These are phyloP conservation scores for Scaptodrosophila latifasciaeformis DNA, from an alignment of 2,888 invertebrate species.

Conservation along the genomic window DNA sequence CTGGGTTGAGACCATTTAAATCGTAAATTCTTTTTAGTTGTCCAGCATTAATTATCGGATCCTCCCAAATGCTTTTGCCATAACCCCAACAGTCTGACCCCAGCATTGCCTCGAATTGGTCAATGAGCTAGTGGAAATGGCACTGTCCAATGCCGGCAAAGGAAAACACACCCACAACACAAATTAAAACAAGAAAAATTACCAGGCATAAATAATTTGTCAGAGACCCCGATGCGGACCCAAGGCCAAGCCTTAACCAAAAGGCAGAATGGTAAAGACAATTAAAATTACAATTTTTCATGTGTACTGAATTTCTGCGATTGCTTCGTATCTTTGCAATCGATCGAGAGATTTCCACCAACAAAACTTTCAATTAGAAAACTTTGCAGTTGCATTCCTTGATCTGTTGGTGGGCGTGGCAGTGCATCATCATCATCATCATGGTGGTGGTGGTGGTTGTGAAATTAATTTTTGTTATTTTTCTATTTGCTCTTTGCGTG, in stretches of 20 bases:
- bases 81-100: neutral
- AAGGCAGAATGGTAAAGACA: slow-evolving; percentile 17
- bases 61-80: too few relatives aligned
- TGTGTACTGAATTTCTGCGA: slow-evolving; percentile 11
- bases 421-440: slow-evolving; percentile 49
- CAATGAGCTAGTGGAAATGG: too few relatives aligned
- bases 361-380: slow-evolving; percentile 45
- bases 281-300: slow-evolving; percentile 54
- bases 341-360: slow-evolving; percentile 44
- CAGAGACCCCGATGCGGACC: neutral
- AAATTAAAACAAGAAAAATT: slow-evolving; percentile 30
- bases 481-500: slow-evolving; percentile 30
- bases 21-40: too few relatives aligned
- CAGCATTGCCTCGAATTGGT: too few relatives aligned
- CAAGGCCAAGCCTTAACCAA: slow-evolving; percentile 13
- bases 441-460: too few relatives aligned
- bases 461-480: slow-evolving; percentile 59
- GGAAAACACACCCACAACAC: neutral
- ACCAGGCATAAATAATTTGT: slow-evolving; percentile 30
- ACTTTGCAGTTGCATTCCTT: slow-evolving; percentile 19
- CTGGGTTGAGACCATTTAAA: too few relatives aligned
- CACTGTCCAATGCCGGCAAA: too few relatives aligned
- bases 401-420: slow-evolving; percentile 51
- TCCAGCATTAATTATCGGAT: too few relatives aligned
- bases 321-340: slow-evolving; percentile 49